Evolutionary conservation across 30 jellyfish, hydroid and myxozoan species (phyloP), one percentile per base, ranked within the genome.

Genomic region (Cassiopea xamachana): DNA sequence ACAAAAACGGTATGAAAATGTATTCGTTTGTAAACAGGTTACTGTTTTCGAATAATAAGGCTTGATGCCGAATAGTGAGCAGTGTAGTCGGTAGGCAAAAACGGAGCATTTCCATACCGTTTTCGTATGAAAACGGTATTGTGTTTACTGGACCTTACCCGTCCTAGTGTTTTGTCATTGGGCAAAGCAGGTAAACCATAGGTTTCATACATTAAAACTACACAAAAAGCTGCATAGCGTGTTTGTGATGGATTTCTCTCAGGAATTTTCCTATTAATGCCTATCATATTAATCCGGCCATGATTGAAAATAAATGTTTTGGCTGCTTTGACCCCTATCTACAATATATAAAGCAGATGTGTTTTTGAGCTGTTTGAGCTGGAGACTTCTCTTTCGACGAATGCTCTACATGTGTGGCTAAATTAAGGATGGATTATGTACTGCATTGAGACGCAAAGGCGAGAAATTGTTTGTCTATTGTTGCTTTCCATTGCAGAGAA

Each of bases 391-490:
- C 51, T 71, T 71, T 43, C 50, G 80, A 6, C 55, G 51, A 27
- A 27, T 0, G 39, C 39, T 7, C 51, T 2, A 27, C 80, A 2
- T 71, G 55, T 71, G 18, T 71, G 80, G 80, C 16, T 71, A 12
- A 19, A 2, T 71, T 71, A 55, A 51, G 17, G 55, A 19, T 39
- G 80, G 58, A 1, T 2, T 6, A 6, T 43, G 51, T 71, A 3
- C 18, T 71, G 80, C 80, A 19, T 39, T 27, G 80, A 71, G 74
- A n/a, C 51, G 77, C 39, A 70, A 80, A 59, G 80, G 89, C 80
- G 89, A 80, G 89, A 80, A 80, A 80, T 80, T 16, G 81, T 80
- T 80, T 47, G 79, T 7, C 79, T 70, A 80, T 80, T 80, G 89
- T 80, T 71, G 80, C 47, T 55, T 27, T 68, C 16, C 80, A 19